Evolutionary conservation across 92 coral and sea anemone species (phyloP).

Genomic region (Isaurus tuberculatus): DNA sequence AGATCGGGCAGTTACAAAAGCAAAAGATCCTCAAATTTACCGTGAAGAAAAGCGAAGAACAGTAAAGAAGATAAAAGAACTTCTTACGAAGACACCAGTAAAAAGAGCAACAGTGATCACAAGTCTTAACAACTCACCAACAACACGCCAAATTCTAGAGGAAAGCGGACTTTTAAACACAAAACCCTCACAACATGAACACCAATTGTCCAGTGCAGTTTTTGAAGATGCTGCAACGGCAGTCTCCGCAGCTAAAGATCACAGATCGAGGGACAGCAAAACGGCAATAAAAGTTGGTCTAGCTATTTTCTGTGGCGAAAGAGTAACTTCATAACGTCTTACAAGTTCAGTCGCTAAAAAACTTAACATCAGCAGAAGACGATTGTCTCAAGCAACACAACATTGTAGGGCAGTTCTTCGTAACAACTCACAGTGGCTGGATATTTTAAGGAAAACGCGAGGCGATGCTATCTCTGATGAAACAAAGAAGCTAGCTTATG

Average conservation of each 20-base stretch:
- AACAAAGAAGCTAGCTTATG: conserved; percentile 37
- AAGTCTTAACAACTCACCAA: conserved; percentile 38
- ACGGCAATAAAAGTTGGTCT: conserved; percentile 48
- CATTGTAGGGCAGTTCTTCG: conserved; percentile 13
- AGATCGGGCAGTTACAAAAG: not conserved
- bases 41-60: not conserved
- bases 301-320: conserved; percentile 35
- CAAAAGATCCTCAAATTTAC: not conserved
- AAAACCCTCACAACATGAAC: conserved; percentile 23
- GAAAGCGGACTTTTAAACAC: conserved; percentile 8
- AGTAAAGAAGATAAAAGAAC: not conserved
- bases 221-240: conserved; percentile 45
- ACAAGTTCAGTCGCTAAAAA: conserved; percentile 32
- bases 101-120: not conserved
- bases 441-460: conserved; percentile 15
- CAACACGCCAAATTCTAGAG: conserved; percentile 38
- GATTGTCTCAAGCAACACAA: conserved; percentile 23
- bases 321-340: conserved; percentile 18
- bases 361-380: conserved; percentile 48
- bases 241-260: conserved; percentile 31
- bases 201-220: conserved; percentile 11
- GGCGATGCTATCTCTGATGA: too few relatives aligned
- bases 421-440: conserved; percentile 43
- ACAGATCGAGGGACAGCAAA: conserved; percentile 50
- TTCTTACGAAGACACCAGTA: not conserved